A percentile compares a stretch with the other conserved stretches of the same genome.
Conservation (phyloP, 1,140 invertebrate species). For the Drosophila paulistorum region DNA sequence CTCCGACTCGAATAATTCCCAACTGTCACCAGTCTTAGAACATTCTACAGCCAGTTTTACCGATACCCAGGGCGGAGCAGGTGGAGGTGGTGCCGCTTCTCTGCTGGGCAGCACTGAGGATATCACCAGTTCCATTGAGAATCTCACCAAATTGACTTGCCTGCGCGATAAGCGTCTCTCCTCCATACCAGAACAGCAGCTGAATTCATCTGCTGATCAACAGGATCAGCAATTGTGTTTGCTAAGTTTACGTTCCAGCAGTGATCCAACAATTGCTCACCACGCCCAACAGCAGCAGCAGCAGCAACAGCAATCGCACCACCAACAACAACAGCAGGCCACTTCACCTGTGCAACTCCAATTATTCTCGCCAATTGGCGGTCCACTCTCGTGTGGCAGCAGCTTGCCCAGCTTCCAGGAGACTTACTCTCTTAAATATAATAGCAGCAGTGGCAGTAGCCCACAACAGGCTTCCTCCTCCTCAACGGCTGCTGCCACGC, state of each 20-base stretch:
- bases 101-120: conserved; percentile 62
- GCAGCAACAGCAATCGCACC: conserved; percentile 44
- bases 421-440: conserved; percentile 90
- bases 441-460: conserved; percentile 60
- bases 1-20: conserved; percentile 75
- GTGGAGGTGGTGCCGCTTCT: conserved; percentile 24
- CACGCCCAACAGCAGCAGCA: conserved; percentile 68
- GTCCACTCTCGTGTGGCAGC: conserved; percentile 83
- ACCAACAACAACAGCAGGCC: conserved; percentile 42
- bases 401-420: conserved; percentile 93
- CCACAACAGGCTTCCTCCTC: conserved; percentile 53
- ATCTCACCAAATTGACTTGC: conserved; percentile 79
- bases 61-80: conserved; percentile 48
- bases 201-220: conserved; percentile 52
- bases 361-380: conserved; percentile 70
- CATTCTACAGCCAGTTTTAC: conserved; percentile 56
- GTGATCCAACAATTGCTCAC: conserved; percentile 77
- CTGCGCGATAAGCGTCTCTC: conserved; percentile 81
- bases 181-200: conserved; percentile 82
- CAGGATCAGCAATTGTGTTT: conserved; percentile 72
- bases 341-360: conserved; percentile 39
- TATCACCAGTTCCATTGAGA: conserved; percentile 76
- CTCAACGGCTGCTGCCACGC: conserved; percentile 50
- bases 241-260: conserved; percentile 76
- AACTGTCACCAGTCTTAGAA: conserved; percentile 63